phyloP scores from a whole-genome alignment of 2,888 invertebrate genomes.

The Anoplius nigerrimus region DNA sequence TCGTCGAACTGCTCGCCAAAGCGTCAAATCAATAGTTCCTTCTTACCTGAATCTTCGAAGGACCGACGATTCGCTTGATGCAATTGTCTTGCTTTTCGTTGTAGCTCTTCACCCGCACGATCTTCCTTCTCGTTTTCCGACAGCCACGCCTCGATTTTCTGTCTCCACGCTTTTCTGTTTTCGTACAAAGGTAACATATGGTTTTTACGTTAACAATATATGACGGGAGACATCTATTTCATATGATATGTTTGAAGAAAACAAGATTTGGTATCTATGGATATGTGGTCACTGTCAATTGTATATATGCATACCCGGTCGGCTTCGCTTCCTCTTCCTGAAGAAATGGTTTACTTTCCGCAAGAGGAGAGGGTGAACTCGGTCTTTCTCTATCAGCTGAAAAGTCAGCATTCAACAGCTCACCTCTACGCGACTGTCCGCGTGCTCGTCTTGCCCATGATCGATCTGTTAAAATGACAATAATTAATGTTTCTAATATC shows the following conservation, averaged over 20 bases:
- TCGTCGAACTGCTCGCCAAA: neutral
- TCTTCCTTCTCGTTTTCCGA: slow-evolving; percentile 91
- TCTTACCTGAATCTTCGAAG: slow-evolving; percentile 88
- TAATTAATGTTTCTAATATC: too few species aligned
- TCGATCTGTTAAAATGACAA: slow-evolving; percentile 79
- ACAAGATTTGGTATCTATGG: neutral
- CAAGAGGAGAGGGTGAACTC: slow-evolving; percentile 81
- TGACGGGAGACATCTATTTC: neutral
- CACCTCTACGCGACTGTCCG: slow-evolving; percentile 87
- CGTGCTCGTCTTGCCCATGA: slow-evolving; percentile 90
- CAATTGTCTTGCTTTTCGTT: slow-evolving; percentile 81
- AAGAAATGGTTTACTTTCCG: slow-evolving; percentile 77
- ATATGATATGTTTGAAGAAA: neutral
- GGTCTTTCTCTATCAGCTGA: slow-evolving; percentile 84
- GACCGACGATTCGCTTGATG: slow-evolving; percentile 85
- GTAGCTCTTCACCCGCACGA: slow-evolving; percentile 82
- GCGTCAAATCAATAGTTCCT: neutral
- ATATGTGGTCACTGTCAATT: neutral
- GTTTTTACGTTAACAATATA: neutral
- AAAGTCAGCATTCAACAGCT: slow-evolving; percentile 84
- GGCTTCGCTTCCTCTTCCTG: slow-evolving; percentile 78
- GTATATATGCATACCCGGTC: slow-evolving; percentile 77
- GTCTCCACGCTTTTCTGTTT: slow-evolving; percentile 86
- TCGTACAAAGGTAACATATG: slow-evolving; percentile 8
- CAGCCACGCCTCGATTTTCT: slow-evolving; percentile 94